Conservation (phyloP, 64 coral and sea anemone genomes). For the Montipora foliosa region DNA sequence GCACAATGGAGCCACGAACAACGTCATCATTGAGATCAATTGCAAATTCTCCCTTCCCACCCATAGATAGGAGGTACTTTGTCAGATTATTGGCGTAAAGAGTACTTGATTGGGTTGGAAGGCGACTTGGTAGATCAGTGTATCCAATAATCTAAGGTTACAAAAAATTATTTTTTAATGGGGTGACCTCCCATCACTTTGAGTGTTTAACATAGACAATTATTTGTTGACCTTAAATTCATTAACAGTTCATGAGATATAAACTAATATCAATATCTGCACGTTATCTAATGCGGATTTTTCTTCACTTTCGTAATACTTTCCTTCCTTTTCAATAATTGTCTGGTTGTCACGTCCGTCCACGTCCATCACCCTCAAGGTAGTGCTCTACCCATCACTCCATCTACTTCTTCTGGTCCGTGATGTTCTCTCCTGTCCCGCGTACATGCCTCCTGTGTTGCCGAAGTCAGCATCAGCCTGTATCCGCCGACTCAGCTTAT, state of each 20-base stretch:
- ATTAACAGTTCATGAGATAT: too few species aligned
- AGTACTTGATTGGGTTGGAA: slow-evolving; percentile 94
- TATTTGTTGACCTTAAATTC: too few species aligned
- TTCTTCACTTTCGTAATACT: too few species aligned
- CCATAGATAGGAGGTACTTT: slow-evolving; percentile 96
- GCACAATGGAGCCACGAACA: slow-evolving; percentile 91
- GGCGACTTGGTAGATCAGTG: slow-evolving; percentile 95
- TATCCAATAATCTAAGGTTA: slow-evolving; percentile 89
- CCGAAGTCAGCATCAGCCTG: slow-evolving; percentile 21
- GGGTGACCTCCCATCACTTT: background rate
- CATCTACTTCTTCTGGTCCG: slow-evolving; percentile 17
- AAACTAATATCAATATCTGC: too few species aligned
- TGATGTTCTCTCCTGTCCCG: slow-evolving; percentile 21
- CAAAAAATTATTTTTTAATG: background rate
- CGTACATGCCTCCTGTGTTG: slow-evolving; percentile 54
- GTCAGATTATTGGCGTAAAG: slow-evolving; percentile 97
- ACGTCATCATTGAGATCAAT: slow-evolving; percentile 98
- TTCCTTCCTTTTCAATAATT: too few species aligned
- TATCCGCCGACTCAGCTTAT: slow-evolving; percentile 16
- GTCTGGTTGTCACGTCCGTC: too few species aligned
- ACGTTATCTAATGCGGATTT: too few species aligned
- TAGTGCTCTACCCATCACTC: background rate
- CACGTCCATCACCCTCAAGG: background rate
- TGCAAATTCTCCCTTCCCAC: slow-evolving; percentile 89
- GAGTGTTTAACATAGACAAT: too few species aligned